These are phyloP conservation scores for Branchinecta lindahli DNA, from an alignment of 1,140 invertebrate species.

Conservation along the genomic window DNA sequence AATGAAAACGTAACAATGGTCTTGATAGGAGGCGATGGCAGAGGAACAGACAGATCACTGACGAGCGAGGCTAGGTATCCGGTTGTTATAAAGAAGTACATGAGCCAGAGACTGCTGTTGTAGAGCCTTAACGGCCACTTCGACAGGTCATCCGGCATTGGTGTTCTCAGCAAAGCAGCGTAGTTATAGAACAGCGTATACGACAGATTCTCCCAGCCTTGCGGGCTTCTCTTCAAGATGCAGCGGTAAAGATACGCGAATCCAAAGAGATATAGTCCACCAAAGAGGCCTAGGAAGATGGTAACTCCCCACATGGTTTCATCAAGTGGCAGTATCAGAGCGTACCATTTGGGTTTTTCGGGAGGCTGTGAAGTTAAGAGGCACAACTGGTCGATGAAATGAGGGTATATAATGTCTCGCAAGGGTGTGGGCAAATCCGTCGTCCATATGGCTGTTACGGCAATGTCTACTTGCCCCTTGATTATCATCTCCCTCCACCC, in stretches of 20 bases:
- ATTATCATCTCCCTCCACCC: background rate
- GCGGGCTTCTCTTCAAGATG: background rate
- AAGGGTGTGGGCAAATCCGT: background rate
- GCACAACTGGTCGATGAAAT: background rate
- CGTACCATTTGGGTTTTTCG: background rate
- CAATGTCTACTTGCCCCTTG: background rate
- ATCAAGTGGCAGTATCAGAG: background rate
- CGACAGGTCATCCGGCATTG: background rate
- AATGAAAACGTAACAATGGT: background rate
- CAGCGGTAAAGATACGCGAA: background rate
- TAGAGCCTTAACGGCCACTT: background rate
- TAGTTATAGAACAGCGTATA: background rate
- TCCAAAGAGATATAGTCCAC: background rate
- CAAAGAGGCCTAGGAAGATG: background rate
- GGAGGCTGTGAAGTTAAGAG: background rate
- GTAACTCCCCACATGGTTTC: background rate
- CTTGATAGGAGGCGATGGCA: background rate
- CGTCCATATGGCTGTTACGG: background rate
- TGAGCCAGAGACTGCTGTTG: background rate
- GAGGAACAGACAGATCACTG: background rate
- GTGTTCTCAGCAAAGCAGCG: background rate
- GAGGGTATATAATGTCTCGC: background rate
- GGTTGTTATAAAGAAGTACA: background rate
- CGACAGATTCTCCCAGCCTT: background rate
- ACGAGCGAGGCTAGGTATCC: background rate